These are phyloP conservation scores for Pandemis cinnamomeana DNA, from an alignment of 2,888 invertebrate genomes.

Conservation along the genomic window DNA sequence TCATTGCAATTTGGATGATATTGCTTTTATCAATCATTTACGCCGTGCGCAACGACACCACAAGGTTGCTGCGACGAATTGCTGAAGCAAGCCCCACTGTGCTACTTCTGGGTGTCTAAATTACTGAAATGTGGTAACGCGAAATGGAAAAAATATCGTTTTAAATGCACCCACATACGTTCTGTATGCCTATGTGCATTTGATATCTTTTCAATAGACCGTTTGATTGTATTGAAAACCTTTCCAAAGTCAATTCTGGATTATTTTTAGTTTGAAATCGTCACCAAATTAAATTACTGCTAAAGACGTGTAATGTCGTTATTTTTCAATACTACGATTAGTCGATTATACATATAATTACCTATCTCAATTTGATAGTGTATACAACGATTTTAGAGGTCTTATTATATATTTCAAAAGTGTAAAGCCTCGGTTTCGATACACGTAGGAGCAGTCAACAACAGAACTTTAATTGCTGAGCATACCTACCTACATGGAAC, in stretches of 20 bases:
- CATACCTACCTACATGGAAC: too few relatives aligned
- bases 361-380: too few relatives aligned
- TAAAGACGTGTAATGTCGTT: too few relatives aligned
- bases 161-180: background rate
- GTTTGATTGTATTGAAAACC: background rate
- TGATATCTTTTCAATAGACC: background rate
- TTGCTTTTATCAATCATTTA: conserved; percentile 35
- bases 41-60: conserved; percentile 28
- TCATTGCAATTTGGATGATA: conserved; percentile 33
- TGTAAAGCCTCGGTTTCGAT: too few relatives aligned
- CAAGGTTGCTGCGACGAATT: conserved; percentile 18
- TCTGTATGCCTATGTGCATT: too few relatives aligned
- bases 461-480: too few relatives aligned
- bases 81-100: conserved; percentile 13
- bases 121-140: background rate
- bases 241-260: background rate
- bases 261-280: background rate
- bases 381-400: too few relatives aligned
- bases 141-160: background rate
- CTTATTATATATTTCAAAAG: too few relatives aligned
- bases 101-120: conserved; percentile 13
- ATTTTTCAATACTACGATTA: background rate
- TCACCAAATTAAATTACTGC: too few relatives aligned
- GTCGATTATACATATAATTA: too few relatives aligned
- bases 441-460: too few relatives aligned